phyloP scores from a whole-genome alignment of 1,140 invertebrate species.

The Brachionus sp. region DNA sequence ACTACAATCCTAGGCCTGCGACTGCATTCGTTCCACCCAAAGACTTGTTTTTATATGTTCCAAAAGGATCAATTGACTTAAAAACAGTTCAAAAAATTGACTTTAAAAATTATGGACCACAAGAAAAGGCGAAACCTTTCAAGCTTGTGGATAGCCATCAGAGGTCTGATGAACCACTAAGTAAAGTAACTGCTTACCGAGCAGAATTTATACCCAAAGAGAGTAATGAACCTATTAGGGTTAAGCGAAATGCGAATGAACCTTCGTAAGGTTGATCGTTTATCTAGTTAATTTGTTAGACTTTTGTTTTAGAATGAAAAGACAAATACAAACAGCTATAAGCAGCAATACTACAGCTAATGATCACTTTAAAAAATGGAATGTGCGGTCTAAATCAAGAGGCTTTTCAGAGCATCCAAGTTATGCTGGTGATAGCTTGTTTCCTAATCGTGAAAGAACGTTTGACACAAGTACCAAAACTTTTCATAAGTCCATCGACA shows the following conservation, averaged over 20 bases:
- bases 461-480: neutral
- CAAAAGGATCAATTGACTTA: slow-evolving; percentile 20
- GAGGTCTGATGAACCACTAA: neutral
- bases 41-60: neutral
- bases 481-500: neutral
- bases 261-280: neutral
- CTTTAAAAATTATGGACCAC: neutral
- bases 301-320: neutral
- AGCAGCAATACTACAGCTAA: neutral
- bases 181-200: neutral
- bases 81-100: slow-evolving; percentile 20
- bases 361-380: slow-evolving; percentile 25
- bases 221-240: neutral
- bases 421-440: neutral
- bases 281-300: neutral
- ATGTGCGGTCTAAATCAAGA: neutral
- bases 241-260: slow-evolving; percentile 10
- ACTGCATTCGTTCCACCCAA: neutral
- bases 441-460: slow-evolving; percentile 5
- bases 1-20: slow-evolving; percentile 1
- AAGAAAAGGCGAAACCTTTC: neutral
- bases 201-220: slow-evolving; percentile 10
- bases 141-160: neutral
- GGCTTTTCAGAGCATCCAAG: slow-evolving; percentile 20
- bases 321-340: neutral